Conservation (phyloP, 2,888 invertebrate species). For the Phyto melanocephala region DNA sequence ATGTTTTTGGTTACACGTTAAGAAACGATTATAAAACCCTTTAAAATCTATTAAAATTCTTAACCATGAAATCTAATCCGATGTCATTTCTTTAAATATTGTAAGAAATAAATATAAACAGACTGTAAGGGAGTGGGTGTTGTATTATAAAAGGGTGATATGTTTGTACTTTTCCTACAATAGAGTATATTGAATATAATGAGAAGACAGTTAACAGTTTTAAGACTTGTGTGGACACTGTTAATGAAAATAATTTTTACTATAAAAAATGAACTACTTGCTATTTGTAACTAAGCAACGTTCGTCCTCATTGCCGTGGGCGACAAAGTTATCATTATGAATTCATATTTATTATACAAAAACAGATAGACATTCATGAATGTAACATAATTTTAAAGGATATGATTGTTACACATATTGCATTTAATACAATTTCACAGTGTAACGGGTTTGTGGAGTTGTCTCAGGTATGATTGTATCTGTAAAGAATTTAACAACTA, state of each 20-base stretch:
- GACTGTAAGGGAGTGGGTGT: background rate
- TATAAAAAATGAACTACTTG: background rate
- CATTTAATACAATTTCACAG: background rate
- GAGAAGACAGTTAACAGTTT: constrained; percentile 76
- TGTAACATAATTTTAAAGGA: background rate
- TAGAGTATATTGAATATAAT: constrained; percentile 75
- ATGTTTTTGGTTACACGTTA: constrained; percentile 64
- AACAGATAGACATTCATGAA: background rate
- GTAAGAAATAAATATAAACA: background rate
- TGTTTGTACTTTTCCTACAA: background rate
- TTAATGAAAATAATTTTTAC: constrained; percentile 26
- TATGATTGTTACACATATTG: background rate
- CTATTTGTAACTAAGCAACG: constrained; percentile 1
- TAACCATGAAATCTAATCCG: constrained; percentile 24
- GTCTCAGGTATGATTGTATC: background rate
- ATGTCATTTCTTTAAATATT: constrained; percentile 38
- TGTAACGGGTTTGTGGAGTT: background rate
- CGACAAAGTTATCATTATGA: constrained; percentile 42
- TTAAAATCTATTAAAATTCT: background rate
- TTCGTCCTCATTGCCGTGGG: constrained; percentile 29
- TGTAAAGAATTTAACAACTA: background rate
- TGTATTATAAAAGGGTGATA: constrained; percentile 6
- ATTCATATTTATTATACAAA: background rate
- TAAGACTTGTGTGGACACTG: constrained; percentile 63
- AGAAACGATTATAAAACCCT: constrained; percentile 48